phyloP scores from a whole-genome alignment of 2,888 invertebrate genomes.

The Tetragnatha montana region DNA sequence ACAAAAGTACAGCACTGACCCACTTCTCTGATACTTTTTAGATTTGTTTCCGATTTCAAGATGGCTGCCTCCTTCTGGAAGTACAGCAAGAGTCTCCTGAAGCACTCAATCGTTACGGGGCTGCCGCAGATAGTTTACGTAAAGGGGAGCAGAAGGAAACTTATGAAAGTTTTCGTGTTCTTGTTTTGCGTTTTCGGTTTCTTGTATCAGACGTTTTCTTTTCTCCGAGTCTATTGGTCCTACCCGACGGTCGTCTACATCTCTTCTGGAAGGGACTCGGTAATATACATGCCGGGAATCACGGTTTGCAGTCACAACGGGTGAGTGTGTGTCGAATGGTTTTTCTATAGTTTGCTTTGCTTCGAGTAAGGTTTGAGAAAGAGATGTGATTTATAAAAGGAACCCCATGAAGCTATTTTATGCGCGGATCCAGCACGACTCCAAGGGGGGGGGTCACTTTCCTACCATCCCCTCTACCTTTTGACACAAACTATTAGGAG shows the following conservation, averaged over 20 bases:
- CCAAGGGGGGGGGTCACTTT: too few species aligned
- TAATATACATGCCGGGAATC: constrained; percentile 22
- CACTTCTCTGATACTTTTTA: too few species aligned
- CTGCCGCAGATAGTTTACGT: constrained; percentile 29
- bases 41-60: neutral
- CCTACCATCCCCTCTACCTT: too few species aligned
- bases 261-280: neutral
- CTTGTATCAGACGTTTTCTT: constrained; percentile 26
- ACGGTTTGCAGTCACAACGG: constrained; percentile 43
- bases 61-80: neutral
- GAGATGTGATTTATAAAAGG: too few species aligned
- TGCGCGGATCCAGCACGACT: too few species aligned
- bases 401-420: too few species aligned
- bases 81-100: constrained; percentile 4
- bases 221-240: constrained; percentile 37
- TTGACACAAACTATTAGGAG: too few species aligned
- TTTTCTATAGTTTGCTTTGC: too few species aligned
- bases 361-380: too few species aligned
- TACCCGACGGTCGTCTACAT: constrained; percentile 48
- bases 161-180: constrained; percentile 17
- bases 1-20: too few species aligned
- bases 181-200: constrained; percentile 26
- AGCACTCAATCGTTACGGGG: constrained; percentile 37
- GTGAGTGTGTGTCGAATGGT: constrained; percentile 17
- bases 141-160: neutral